phyloP scores from a whole-genome alignment of 2,888 invertebrate species.

The Heliconius charithonia region DNA sequence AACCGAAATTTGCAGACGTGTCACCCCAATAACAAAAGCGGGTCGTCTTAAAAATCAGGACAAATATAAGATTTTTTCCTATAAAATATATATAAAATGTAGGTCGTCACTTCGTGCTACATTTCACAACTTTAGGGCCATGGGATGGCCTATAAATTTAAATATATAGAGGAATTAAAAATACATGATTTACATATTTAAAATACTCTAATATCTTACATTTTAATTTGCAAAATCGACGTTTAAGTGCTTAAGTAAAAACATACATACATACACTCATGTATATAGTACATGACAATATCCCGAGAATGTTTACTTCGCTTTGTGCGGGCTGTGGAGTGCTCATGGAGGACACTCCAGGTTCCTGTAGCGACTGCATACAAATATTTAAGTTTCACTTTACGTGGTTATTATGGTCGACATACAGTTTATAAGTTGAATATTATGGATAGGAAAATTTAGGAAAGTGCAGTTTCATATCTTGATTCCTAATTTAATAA shows the following conservation, averaged over 20 bases:
- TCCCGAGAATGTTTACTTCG: conserved; percentile 21
- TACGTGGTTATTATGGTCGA: neutral
- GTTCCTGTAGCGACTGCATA: conserved; percentile 15
- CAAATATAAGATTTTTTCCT: no score
- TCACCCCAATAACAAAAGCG: no score
- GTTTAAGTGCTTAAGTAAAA: neutral
- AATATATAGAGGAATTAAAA: no score
- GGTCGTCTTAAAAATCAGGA: no score
- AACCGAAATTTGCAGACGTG: no score
- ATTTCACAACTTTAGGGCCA: no score
- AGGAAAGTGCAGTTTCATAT: neutral
- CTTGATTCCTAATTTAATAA: neutral
- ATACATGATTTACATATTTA: no score
- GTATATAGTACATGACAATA: conserved; percentile 11
- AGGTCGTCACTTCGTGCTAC: no score
- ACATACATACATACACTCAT: neutral
- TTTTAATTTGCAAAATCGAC: no score
- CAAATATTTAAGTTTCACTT: conserved; percentile 20
- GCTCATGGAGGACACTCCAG: conserved; percentile 9
- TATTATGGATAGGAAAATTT: neutral
- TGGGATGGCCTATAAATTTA: no score
- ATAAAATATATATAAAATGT: no score
- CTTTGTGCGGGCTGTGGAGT: conserved; percentile 21
- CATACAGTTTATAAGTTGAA: neutral
- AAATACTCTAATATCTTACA: no score